These are phyloP conservation scores for Rhingia campestris DNA, from an alignment of 2,888 invertebrate species.

Conservation along the genomic window DNA sequence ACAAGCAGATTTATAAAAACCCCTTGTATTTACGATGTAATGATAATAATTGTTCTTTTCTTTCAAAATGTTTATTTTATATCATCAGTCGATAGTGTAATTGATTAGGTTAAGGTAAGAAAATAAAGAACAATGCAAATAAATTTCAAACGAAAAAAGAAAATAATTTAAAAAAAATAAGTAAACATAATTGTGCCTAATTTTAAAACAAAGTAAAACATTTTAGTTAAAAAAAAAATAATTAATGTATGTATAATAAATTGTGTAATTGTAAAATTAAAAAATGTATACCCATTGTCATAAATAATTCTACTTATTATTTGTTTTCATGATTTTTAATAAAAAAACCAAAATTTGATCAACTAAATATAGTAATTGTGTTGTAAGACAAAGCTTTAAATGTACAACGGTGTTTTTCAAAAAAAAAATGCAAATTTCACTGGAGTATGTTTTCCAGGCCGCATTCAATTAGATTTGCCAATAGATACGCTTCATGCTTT, in stretches of 20 bases:
- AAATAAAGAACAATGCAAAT: background rate
- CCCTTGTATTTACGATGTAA: constrained; percentile 12
- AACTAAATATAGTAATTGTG: constrained; percentile 43
- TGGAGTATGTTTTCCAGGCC: background rate
- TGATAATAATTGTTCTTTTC: constrained; percentile 8
- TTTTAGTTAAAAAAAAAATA: constrained; percentile 13
- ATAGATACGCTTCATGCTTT: background rate
- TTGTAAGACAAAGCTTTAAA: constrained; percentile 62
- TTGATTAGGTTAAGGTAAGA: constrained; percentile 25
- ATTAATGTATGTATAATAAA: background rate
- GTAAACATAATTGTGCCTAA: constrained; percentile 64
- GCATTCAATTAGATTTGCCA: constrained; percentile 18
- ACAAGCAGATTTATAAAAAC: constrained; percentile 3
- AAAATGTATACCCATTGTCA: background rate
- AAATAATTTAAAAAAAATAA: constrained; percentile 38
- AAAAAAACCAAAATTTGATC: constrained; percentile 22
- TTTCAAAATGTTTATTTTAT: constrained; percentile 1
- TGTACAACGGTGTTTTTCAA: constrained; percentile 48
- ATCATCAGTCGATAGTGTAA: constrained; percentile 31
- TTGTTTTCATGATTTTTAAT: background rate
- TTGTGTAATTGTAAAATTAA: constrained; percentile 8
- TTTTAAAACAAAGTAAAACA: constrained; percentile 33
- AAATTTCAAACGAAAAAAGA: constrained; percentile 21
- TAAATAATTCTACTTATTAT: background rate
- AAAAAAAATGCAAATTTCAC: constrained; percentile 21